phyloP scores from a whole-genome alignment of 2,888 invertebrate species.

The Pyrgus malvae region DNA sequence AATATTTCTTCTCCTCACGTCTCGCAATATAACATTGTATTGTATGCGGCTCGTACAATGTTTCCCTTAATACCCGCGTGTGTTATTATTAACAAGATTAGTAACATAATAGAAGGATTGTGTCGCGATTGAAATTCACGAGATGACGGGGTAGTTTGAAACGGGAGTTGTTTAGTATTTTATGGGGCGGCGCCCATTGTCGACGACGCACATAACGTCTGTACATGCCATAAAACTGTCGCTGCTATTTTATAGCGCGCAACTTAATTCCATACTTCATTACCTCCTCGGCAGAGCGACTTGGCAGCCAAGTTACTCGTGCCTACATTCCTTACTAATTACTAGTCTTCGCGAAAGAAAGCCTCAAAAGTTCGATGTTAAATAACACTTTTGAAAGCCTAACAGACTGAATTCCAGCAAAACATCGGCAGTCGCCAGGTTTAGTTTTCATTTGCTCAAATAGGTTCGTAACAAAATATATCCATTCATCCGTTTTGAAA shows the following conservation, averaged over 20 bases:
- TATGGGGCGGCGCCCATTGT: constrained; percentile 52
- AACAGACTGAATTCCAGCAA: neutral
- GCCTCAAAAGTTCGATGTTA: neutral
- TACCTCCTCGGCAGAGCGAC: constrained; percentile 5
- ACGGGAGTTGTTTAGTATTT: constrained; percentile 55
- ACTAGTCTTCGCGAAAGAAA: neutral
- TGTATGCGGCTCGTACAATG: constrained; percentile 3
- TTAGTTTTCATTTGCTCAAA: constrained; percentile 28
- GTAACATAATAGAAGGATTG: constrained; percentile 22
- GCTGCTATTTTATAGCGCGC: constrained; percentile 21
- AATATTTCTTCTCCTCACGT: constrained; percentile 7
- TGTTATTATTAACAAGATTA: constrained; percentile 24
- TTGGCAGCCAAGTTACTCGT: neutral
- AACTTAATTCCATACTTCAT: constrained; percentile 25
- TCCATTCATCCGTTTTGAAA: constrained; percentile 51
- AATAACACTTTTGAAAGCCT: neutral
- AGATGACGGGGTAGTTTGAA: constrained; percentile 48
- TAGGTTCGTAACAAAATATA: constrained; percentile 29
- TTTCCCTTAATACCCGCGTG: constrained; percentile 12
- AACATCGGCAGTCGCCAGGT: neutral
- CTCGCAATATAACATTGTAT: constrained; percentile 2
- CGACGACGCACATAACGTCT: constrained; percentile 50
- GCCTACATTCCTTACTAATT: neutral
- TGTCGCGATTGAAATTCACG: constrained; percentile 54
- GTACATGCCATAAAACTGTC: constrained; percentile 37